A percentile compares a stretch with the other conserved stretches of the same genome.
phyloP scores from a whole-genome alignment of 2,113 vertebrate species.

The Theropithecus gelada region DNA sequence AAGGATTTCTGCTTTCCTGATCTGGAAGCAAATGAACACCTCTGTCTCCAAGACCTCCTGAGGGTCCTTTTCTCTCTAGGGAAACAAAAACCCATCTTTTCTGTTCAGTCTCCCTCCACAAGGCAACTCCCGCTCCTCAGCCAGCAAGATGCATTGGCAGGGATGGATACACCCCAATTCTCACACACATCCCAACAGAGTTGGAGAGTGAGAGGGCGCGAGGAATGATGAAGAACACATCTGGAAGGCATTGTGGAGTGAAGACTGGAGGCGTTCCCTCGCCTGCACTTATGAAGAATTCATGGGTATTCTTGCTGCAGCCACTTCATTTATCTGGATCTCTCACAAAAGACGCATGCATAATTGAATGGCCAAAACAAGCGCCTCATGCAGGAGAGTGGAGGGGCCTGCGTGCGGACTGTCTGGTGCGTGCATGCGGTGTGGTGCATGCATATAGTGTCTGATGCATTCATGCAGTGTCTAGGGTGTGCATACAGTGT shows the following conservation, averaged over 20 bases:
- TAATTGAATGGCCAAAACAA: constrained; percentile 77
- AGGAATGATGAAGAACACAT: constrained; percentile 76
- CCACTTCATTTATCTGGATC: constrained; percentile 80
- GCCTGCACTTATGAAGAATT: constrained; percentile 84
- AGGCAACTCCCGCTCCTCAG: background rate
- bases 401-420: background rate
- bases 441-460: background rate
- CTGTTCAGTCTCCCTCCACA: background rate
- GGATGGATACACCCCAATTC: constrained; percentile 79
- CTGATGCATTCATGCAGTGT: too few relatives aligned
- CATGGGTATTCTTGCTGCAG: constrained; percentile 76
- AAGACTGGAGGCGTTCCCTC: constrained; percentile 75
- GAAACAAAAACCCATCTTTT: background rate
- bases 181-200: constrained; percentile 69
- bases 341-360: constrained; percentile 73
- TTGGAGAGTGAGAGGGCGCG: accelerated
- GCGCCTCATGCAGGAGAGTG: background rate
- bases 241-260: constrained; percentile 78
- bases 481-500: background rate
- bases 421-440: background rate
- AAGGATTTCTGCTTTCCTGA: background rate
- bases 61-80: background rate
- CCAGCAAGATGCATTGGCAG: constrained; percentile 59
- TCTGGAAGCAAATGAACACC: background rate
- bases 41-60: background rate